Evolutionary conservation across 2,888 invertebrate species (phyloP).

Genomic region (Drosophila acutilabella): DNA sequence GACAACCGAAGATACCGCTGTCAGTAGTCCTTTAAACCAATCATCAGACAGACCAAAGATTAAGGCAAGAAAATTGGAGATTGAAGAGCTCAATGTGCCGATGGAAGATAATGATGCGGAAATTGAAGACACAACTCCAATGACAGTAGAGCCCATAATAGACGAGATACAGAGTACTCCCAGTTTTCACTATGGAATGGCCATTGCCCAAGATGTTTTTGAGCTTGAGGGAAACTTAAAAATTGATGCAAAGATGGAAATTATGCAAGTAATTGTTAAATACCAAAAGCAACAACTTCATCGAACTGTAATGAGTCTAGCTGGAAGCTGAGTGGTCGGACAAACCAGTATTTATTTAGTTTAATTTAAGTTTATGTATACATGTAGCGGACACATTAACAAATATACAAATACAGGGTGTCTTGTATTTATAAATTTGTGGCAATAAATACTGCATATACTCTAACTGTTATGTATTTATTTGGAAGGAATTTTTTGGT

Average conservation of each 20-base stretch:
- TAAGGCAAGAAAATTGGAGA: slow-evolving; percentile 19
- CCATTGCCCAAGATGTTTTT: slow-evolving; percentile 55
- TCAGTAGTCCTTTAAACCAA: not conserved
- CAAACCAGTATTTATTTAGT: not conserved
- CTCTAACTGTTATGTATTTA: not conserved
- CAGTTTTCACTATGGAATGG: slow-evolving; percentile 55
- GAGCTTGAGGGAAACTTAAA: slow-evolving; percentile 47
- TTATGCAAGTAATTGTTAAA: slow-evolving; percentile 56
- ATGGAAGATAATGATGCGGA: slow-evolving; percentile 47
- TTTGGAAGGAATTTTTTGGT: not conserved
- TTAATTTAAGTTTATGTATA: slow-evolving; percentile 5
- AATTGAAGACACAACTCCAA: slow-evolving; percentile 45
- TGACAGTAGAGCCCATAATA: slow-evolving; percentile 24
- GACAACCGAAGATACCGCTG: not conserved
- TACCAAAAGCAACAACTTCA: slow-evolving; percentile 54
- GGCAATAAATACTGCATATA: not conserved
- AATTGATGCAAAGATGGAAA: slow-evolving; percentile 59
- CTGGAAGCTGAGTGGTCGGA: slow-evolving; percentile 22
- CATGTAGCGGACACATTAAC: not conserved
- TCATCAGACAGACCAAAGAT: not conserved
- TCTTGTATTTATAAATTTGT: slow-evolving; percentile 11
- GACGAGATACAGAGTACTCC: slow-evolving; percentile 39
- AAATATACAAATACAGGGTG: slow-evolving; percentile 22
- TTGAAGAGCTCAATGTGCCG: slow-evolving; percentile 49
- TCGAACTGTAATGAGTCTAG: slow-evolving; percentile 42